Conservation (phyloP, 2,888 invertebrate species). For the Pyrrhia umbra region DNA sequence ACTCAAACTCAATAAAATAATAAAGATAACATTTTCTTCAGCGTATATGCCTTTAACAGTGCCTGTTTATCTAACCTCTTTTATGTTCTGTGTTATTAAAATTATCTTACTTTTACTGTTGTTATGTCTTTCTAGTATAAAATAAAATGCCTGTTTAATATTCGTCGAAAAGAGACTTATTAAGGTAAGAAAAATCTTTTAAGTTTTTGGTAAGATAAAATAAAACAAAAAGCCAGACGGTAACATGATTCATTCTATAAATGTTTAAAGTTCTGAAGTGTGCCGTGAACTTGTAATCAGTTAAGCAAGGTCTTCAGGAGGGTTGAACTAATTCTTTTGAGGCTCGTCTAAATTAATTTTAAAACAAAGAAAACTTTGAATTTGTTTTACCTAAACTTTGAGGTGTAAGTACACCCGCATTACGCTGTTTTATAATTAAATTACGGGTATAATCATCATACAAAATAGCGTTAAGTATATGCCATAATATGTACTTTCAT, state of each 20-base stretch:
- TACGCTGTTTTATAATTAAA: not conserved
- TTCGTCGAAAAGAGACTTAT: conserved; percentile 5
- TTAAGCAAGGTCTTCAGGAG: conserved; percentile 1
- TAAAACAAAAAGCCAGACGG: not conserved
- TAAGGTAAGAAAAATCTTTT: conserved; percentile 3
- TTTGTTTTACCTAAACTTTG: not conserved
- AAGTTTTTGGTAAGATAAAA: conserved; percentile 5
- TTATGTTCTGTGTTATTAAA: conserved; percentile 16
- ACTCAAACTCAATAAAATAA: conserved; percentile 30
- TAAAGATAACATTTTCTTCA: conserved; percentile 38
- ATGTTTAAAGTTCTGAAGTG: conserved; percentile 15
- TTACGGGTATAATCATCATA: not conserved
- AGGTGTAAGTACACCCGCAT: not conserved
- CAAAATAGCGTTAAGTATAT: not conserved
- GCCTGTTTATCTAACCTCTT: conserved; percentile 10
- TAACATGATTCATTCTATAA: conserved; percentile 12
- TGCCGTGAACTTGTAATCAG: conserved; percentile 5
- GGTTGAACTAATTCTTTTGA: conserved; percentile 9
- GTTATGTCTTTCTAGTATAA: conserved; percentile 1
- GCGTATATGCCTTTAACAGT: conserved; percentile 19
- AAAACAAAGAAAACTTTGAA: conserved; percentile 1
- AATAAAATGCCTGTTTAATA: conserved; percentile 10
- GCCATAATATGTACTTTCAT: not conserved
- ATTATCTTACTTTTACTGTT: conserved; percentile 24
- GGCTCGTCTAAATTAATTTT: conserved; percentile 24